Percentiles rank a stretch among this genome's conserved stretches.
phyloP scores from a whole-genome alignment of 2,888 invertebrate species.

The Prenolepis imparis region DNA sequence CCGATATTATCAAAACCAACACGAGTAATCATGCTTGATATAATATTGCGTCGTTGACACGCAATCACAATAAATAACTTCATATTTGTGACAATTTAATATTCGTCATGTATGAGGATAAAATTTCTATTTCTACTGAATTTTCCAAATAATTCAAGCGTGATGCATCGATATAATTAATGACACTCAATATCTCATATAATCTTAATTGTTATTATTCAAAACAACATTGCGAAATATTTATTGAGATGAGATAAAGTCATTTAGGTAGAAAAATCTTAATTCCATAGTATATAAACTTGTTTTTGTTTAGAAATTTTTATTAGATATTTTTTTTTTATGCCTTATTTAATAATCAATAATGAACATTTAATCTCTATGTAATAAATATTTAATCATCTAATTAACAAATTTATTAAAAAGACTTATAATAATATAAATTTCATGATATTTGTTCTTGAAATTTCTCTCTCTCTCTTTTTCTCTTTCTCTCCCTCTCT shows the following conservation, averaged over 20 bases:
- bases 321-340: no score
- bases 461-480: not conserved
- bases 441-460: not conserved
- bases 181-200: not conserved
- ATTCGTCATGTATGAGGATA: not conserved
- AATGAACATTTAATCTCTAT: no score
- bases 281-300: not conserved
- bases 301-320: not conserved
- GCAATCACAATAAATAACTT: constrained; percentile 42
- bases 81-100: constrained; percentile 26
- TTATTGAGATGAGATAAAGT: not conserved
- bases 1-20: not conserved
- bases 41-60: constrained; percentile 13
- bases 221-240: not conserved
- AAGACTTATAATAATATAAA: not conserved
- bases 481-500: no score
- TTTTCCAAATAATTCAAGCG: not conserved
- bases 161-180: constrained; percentile 8
- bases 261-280: not conserved
- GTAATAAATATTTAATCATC: not conserved
- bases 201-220: not conserved
- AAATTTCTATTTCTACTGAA: constrained; percentile 10
- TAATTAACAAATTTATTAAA: not conserved
- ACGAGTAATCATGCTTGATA: constrained; percentile 12
- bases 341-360: no score